These are phyloP conservation scores for Synchiropus splendidus DNA, from an alignment of 2,113 vertebrate species.

Conservation along the genomic window DNA sequence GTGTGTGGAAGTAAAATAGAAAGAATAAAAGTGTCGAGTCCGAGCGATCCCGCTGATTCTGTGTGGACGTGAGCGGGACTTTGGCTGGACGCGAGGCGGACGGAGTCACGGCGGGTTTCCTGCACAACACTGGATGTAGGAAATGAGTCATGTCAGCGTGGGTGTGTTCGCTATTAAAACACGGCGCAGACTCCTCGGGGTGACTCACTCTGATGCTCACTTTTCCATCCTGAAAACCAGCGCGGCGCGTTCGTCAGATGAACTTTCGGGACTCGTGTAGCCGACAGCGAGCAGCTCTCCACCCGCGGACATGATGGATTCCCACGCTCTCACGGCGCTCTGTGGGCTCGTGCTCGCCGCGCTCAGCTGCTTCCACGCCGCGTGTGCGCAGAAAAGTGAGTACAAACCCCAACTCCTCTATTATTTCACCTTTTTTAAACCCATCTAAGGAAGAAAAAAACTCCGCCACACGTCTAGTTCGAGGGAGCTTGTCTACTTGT, in stretches of 20 bases:
- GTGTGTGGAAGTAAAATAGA: background rate
- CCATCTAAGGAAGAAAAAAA: too few relatives aligned
- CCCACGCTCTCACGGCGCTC: slow-evolving; percentile 37
- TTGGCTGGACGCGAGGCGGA: slow-evolving; percentile 3
- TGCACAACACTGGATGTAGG: slow-evolving; percentile 62
- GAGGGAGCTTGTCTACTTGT: too few relatives aligned
- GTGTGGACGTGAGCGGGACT: background rate
- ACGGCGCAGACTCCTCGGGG: slow-evolving; percentile 60
- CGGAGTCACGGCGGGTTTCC: slow-evolving; percentile 45
- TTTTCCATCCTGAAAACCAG: slow-evolving; percentile 59
- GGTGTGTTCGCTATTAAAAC: slow-evolving; percentile 71
- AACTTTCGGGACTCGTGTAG: slow-evolving; percentile 55
- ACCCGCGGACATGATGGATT: slow-evolving; percentile 48
- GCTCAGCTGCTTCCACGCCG: slow-evolving; percentile 34
- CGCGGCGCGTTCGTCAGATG: slow-evolving; percentile 48
- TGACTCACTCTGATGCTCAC: slow-evolving; percentile 68
- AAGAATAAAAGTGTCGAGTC: slow-evolving; percentile 6
- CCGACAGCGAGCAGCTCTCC: slow-evolving; percentile 32
- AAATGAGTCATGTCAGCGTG: slow-evolving; percentile 74
- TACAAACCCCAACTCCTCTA: slow-evolving; percentile 4
- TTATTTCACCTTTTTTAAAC: background rate
- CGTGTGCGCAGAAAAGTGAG: slow-evolving; percentile 63
- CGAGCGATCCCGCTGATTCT: background rate
- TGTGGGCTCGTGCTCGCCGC: slow-evolving; percentile 54
- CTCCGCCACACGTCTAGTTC: too few relatives aligned